Conservation (phyloP, 2,113 vertebrate species). For the Myocastor coypus region DNA sequence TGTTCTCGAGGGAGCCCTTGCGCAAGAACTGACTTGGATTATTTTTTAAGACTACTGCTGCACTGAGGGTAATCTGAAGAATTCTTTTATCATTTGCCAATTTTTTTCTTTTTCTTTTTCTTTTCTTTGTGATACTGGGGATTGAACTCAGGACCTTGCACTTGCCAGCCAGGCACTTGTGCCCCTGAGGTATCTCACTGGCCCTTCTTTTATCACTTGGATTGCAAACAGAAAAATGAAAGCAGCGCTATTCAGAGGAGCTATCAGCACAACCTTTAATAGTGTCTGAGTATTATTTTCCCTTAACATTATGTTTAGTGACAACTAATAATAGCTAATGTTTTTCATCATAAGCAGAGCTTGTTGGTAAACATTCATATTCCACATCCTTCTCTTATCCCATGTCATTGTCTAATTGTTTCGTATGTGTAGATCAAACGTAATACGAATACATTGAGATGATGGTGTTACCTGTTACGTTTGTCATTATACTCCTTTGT, state of each 20-base stretch:
- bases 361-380: slow-evolving; percentile 22
- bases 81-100: too few species aligned
- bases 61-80: background rate
- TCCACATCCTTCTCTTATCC: background rate
- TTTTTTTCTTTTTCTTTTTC: too few species aligned
- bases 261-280: background rate
- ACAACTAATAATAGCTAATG: slow-evolving; percentile 10
- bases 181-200: too few species aligned
- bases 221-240: background rate
- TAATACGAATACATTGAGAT: background rate
- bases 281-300: slow-evolving; percentile 46
- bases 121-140: too few species aligned
- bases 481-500: background rate
- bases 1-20: background rate
- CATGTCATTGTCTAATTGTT: background rate
- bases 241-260: background rate
- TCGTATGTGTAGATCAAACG: background rate
- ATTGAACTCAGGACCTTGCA: too few species aligned
- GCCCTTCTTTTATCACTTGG: background rate
- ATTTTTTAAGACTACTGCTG: slow-evolving; percentile 3
- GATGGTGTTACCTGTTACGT: background rate
- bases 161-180: too few species aligned
- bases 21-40: background rate
- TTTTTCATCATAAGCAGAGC: background rate
- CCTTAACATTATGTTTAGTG: slow-evolving; percentile 9